These are phyloP conservation scores for Bos javanicus DNA, from an alignment of 2,113 vertebrate genomes.

Conservation along the genomic window DNA sequence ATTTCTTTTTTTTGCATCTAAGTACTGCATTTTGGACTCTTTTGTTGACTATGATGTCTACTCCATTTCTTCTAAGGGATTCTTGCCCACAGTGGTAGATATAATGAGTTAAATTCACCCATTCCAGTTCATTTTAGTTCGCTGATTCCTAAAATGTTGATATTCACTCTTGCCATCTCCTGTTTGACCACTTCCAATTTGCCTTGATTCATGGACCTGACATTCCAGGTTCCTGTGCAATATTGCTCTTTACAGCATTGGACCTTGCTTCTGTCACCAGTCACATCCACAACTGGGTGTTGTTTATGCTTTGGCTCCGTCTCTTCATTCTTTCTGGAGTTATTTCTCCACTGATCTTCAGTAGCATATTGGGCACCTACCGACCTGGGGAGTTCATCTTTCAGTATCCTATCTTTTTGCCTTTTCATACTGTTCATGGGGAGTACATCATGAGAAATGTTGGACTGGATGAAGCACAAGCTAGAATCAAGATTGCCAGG, in stretches of 20 bases:
- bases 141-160: neutral
- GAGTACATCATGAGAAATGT: neutral
- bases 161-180: neutral
- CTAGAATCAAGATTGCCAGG: neutral
- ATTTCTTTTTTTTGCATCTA: neutral
- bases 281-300: neutral
- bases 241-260: neutral
- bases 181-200: neutral
- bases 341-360: neutral
- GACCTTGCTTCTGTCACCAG: neutral
- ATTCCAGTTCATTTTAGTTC: neutral
- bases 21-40: neutral
- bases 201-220: neutral
- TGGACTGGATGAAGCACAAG: neutral
- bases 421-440: neutral
- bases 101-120: neutral
- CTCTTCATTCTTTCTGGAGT: neutral
- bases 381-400: neutral
- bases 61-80: neutral
- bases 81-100: neutral
- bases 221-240: neutral
- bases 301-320: neutral
- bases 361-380: neutral
- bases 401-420: neutral
- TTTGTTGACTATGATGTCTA: neutral